phyloP scores from a whole-genome alignment of 2,888 invertebrate genomes.

The Heliconius erato region DNA sequence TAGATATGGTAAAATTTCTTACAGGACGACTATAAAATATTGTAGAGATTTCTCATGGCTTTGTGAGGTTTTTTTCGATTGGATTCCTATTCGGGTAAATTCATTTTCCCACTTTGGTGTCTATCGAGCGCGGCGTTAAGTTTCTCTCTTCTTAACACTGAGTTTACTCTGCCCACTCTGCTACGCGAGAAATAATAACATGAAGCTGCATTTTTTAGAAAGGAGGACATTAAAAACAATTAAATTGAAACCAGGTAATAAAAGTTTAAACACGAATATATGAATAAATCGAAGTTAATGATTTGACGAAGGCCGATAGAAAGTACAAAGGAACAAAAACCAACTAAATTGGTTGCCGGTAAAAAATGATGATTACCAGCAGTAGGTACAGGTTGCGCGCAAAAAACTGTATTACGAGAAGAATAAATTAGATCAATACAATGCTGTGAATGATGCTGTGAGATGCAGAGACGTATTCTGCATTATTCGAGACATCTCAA shows the following conservation, averaged over 20 bases:
- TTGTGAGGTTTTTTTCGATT: no score
- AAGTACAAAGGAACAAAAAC: slow-evolving; percentile 59
- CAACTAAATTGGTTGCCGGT: slow-evolving; percentile 45
- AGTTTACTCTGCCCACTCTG: no score
- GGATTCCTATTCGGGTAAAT: no score
- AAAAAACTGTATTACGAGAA: slow-evolving; percentile 37
- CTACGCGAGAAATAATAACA: no score
- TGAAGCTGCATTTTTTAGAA: not conserved
- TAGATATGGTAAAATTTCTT: no score
- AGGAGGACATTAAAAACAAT: not conserved
- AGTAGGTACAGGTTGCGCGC: slow-evolving; percentile 44
- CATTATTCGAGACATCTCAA: no score
- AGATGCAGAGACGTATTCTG: not conserved
- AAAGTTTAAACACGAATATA: slow-evolving; percentile 17
- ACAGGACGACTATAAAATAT: no score
- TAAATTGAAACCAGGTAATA: slow-evolving; percentile 30
- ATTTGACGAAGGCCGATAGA: slow-evolving; percentile 62
- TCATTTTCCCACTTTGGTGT: no score
- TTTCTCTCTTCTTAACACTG: no score
- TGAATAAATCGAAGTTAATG: slow-evolving; percentile 30
- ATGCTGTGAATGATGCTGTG: not conserved
- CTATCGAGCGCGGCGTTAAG: no score
- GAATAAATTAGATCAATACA: slow-evolving; percentile 25
- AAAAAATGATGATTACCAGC: slow-evolving; percentile 47
- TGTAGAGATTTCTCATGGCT: no score